Conservation (phyloP, 2,888 invertebrate species). For the Tachystola acroxantha region DNA sequence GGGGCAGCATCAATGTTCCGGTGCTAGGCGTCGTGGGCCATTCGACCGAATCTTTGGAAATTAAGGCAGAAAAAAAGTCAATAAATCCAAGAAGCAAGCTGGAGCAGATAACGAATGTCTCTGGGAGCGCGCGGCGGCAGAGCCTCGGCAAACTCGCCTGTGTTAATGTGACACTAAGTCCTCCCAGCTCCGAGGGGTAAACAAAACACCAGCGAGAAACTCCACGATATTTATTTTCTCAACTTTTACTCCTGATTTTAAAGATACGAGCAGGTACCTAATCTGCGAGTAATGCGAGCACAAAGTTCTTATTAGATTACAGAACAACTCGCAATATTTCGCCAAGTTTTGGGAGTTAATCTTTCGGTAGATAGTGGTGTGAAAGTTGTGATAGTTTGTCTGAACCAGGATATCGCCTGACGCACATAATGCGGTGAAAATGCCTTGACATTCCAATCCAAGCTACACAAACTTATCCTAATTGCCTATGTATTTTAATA, state of each 20-base stretch:
- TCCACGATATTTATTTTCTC: constrained; percentile 18
- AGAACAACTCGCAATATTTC: constrained; percentile 19
- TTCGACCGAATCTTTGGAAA: constrained; percentile 74
- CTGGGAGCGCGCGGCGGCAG: constrained; percentile 23
- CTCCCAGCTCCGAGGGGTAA: constrained; percentile 32
- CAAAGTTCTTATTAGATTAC: constrained; percentile 31
- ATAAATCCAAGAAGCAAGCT: constrained; percentile 66
- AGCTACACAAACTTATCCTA: too few relatives aligned
- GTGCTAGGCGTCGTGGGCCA: constrained; percentile 63
- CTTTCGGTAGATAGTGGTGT: constrained; percentile 8
- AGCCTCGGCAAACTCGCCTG: constrained; percentile 23
- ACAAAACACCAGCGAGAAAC: constrained; percentile 27
- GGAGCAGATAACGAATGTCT: constrained; percentile 63
- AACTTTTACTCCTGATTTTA: constrained; percentile 26
- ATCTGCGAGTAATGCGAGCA: constrained; percentile 18
- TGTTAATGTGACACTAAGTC: constrained; percentile 53
- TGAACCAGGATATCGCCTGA: not conserved
- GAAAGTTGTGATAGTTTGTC: not conserved
- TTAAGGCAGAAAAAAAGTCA: constrained; percentile 72
- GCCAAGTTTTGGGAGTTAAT: constrained; percentile 13
- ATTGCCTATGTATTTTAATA: too few relatives aligned
- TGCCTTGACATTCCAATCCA: too few relatives aligned
- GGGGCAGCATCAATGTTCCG: constrained; percentile 70
- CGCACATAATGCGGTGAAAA: too few relatives aligned
- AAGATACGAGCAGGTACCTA: constrained; percentile 24